These are phyloP conservation scores for Temnothorax ravouxi DNA, from an alignment of 2,888 invertebrate species.

Conservation along the genomic window DNA sequence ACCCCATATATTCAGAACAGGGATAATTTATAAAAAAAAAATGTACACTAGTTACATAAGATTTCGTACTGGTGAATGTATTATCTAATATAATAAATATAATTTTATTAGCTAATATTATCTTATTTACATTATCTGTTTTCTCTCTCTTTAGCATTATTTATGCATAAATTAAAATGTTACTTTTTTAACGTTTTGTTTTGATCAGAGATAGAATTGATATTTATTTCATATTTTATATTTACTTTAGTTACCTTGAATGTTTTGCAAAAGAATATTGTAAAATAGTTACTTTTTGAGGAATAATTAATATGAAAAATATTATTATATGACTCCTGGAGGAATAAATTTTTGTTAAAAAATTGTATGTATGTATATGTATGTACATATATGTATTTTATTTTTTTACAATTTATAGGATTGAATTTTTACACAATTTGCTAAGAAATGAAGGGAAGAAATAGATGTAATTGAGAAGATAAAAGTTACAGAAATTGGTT, in stretches of 20 bases:
- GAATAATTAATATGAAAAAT: background rate
- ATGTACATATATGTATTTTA: background rate
- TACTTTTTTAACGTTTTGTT: background rate
- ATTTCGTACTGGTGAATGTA: background rate
- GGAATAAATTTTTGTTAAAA: background rate
- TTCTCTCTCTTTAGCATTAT: background rate
- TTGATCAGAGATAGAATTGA: background rate
- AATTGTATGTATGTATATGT: background rate
- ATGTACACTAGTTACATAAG: background rate
- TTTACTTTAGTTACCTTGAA: background rate
- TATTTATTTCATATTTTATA: background rate
- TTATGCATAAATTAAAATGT: background rate
- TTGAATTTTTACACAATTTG: background rate
- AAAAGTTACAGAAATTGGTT: background rate
- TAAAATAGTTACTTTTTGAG: background rate
- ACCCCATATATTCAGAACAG: background rate
- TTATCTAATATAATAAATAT: background rate
- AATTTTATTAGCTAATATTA: too few relatives aligned
- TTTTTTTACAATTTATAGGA: conserved; percentile 4
- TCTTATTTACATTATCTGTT: background rate
- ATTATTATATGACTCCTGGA: background rate
- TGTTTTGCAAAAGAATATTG: conserved; percentile 1
- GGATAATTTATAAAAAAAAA: background rate
- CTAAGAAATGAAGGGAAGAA: background rate
- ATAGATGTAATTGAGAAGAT: background rate